phyloP scores from a whole-genome alignment of 2,888 invertebrate genomes.

The Ormyrus rosae region DNA sequence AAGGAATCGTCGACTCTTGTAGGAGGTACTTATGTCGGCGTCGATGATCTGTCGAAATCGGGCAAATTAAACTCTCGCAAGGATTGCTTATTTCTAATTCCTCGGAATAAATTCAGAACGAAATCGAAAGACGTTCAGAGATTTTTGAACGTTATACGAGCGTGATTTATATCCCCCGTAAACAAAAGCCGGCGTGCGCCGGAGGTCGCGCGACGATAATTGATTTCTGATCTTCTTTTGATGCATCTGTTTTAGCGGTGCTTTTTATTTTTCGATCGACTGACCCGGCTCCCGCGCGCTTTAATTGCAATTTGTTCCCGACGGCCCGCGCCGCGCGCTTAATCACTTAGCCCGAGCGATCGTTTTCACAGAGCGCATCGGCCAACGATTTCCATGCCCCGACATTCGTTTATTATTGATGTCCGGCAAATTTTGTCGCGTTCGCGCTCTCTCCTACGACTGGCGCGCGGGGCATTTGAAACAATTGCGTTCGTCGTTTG shows the following conservation, averaged over 20 bases:
- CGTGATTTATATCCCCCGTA: conserved; percentile 31
- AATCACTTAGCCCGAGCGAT: no score
- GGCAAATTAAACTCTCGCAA: no score
- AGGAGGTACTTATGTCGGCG: no score
- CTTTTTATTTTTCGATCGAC: conserved; percentile 10
- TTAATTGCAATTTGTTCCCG: conserved; percentile 32
- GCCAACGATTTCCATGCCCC: neutral
- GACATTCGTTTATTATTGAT: neutral
- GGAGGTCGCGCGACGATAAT: conserved; percentile 25
- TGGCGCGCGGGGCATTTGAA: no score
- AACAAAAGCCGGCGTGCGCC: conserved; percentile 1
- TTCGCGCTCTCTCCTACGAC: no score
- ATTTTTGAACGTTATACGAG: conserved; percentile 16
- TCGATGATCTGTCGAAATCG: no score
- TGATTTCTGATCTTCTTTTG: conserved; percentile 47
- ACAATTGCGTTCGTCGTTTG: no score
- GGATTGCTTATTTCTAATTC: no score
- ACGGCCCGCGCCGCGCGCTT: neutral
- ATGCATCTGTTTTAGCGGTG: neutral
- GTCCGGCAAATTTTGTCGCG: neutral
- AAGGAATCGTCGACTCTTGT: neutral
- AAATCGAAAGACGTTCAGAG: neutral
- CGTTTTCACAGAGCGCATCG: no score
- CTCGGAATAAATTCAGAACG: neutral
- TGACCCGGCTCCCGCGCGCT: neutral